phyloP scores from a whole-genome alignment of 2,113 vertebrate genomes.

The Cyprinodon brontotheroides region DNA sequence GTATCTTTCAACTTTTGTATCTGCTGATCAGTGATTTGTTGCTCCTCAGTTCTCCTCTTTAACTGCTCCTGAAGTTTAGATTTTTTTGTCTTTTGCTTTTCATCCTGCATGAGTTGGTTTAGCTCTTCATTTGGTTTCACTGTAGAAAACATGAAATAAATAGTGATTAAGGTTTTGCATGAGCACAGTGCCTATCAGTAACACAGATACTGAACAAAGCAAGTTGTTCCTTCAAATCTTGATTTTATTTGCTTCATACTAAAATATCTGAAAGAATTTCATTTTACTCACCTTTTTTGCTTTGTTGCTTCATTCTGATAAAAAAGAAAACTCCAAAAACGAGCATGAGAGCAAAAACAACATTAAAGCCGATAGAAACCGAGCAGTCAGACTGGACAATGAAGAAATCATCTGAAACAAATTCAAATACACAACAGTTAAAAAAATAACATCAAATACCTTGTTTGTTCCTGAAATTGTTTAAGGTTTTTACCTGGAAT shows the following conservation, averaged over 20 bases:
- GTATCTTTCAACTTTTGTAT: neutral
- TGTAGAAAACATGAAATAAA: neutral
- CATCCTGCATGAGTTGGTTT: neutral
- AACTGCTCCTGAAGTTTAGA: neutral
- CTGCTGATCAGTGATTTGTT: neutral
- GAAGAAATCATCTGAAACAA: constrained; percentile 11
- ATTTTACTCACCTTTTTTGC: neutral
- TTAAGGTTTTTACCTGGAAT: neutral
- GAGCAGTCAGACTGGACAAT: neutral
- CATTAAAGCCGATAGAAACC: neutral
- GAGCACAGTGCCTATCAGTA: neutral
- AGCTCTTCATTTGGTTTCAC: neutral
- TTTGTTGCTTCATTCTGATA: neutral
- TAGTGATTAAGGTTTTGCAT: neutral
- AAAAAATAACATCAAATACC: neutral
- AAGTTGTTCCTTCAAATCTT: neutral
- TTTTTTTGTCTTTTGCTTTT: neutral
- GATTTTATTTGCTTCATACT: neutral
- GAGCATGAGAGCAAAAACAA: neutral
- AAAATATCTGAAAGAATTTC: neutral
- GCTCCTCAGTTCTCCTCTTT: neutral
- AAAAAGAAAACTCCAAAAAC: neutral
- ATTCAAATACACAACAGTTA: neutral
- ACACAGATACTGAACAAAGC: too few species aligned
- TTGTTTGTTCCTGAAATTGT: neutral